phyloP scores from a whole-genome alignment of 2,888 invertebrate genomes.

The Therioaphis trifolii region DNA sequence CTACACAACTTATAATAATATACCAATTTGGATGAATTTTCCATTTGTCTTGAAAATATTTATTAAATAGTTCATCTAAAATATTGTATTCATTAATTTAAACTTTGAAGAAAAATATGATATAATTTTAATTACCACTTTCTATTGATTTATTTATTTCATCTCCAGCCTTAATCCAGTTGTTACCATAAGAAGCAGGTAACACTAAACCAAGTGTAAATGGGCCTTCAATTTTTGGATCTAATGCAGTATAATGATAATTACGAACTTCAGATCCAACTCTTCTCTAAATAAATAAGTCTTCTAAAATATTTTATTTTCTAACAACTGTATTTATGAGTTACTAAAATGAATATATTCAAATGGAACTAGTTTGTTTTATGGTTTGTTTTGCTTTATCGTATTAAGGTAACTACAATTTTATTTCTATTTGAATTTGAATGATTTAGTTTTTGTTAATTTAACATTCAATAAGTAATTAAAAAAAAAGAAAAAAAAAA shows the following conservation, averaged over 20 bases:
- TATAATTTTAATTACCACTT: slow-evolving; percentile 72
- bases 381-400: too few relatives aligned
- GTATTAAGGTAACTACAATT: too few relatives aligned
- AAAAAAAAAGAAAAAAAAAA: too few relatives aligned
- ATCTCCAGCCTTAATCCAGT: slow-evolving; percentile 81
- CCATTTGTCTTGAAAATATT: slow-evolving; percentile 81
- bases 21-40: slow-evolving; percentile 88
- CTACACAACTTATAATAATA: slow-evolving; percentile 65
- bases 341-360: too few relatives aligned
- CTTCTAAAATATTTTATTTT: too few relatives aligned
- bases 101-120: too few relatives aligned
- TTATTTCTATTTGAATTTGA: too few relatives aligned
- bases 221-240: slow-evolving; percentile 70
- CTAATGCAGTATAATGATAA: slow-evolving; percentile 83
- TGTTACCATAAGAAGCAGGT: slow-evolving; percentile 83
- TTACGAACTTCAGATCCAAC: slow-evolving; percentile 83
- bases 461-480: too few relatives aligned
- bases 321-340: too few relatives aligned
- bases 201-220: slow-evolving; percentile 88
- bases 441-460: too few relatives aligned
- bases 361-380: too few relatives aligned
- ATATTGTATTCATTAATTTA: slow-evolving; percentile 67
- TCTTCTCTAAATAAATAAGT: slow-evolving; percentile 73
- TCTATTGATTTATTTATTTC: slow-evolving; percentile 78
- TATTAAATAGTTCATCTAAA: slow-evolving; percentile 70